Percentiles rank a stretch among this genome's conserved stretches.
These are phyloP conservation scores for Calliphora vomitoria DNA, from an alignment of 2,888 invertebrate genomes.

Conservation along the genomic window DNA sequence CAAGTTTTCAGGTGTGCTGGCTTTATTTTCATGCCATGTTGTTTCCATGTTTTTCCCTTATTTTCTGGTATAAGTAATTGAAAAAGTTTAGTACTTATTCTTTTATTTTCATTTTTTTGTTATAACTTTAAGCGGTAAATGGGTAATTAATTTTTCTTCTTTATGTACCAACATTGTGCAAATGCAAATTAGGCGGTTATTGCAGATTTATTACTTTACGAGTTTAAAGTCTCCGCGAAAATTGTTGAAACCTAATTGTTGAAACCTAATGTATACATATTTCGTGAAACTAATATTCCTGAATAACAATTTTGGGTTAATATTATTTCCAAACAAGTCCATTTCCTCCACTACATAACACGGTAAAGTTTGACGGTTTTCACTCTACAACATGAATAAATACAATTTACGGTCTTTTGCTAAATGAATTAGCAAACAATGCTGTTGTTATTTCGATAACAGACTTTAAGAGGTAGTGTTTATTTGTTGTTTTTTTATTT, in stretches of 20 bases:
- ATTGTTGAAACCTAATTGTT: too few species aligned
- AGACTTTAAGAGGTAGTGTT: neutral
- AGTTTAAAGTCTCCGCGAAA: too few species aligned
- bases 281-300: too few species aligned
- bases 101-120: conserved; percentile 6
- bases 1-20: conserved; percentile 62
- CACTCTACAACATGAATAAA: neutral
- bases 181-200: too few species aligned
- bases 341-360: neutral
- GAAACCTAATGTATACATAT: too few species aligned
- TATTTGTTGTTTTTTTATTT: neutral
- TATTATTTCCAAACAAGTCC: neutral
- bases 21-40: conserved; percentile 31
- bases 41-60: neutral
- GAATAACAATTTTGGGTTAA: neutral
- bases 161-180: neutral
- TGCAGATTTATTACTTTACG: too few species aligned
- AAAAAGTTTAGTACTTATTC: neutral
- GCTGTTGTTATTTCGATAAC: neutral
- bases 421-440: conserved; percentile 52
- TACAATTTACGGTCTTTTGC: neutral
- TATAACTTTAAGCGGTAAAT: neutral
- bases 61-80: conserved; percentile 17
- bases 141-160: neutral
- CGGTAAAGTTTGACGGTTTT: neutral